phyloP scores from a whole-genome alignment of 2,888 invertebrate genomes.

The Hydropsyche betteni region DNA sequence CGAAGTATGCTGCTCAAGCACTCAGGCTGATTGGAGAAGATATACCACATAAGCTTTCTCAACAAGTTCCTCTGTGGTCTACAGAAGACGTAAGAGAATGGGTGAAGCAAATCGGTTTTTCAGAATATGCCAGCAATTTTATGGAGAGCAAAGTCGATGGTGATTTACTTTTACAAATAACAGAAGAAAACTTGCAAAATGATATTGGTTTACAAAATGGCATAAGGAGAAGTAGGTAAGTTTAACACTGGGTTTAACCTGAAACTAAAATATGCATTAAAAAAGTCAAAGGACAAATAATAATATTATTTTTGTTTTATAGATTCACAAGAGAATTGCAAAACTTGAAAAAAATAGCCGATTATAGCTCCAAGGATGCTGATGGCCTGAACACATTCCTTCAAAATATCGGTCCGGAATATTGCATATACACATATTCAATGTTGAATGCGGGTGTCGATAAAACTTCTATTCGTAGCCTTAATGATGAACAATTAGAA shows the following conservation, averaged over 20 bases:
- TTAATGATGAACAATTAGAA: constrained; percentile 91
- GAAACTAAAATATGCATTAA: constrained; percentile 21
- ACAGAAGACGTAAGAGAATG: constrained; percentile 96
- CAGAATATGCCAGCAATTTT: constrained; percentile 84
- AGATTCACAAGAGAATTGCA: constrained; percentile 93
- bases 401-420: constrained; percentile 84
- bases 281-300: too few species aligned
- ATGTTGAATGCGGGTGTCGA: constrained; percentile 97
- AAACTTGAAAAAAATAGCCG: constrained; percentile 93
- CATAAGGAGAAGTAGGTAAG: constrained; percentile 85
- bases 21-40: constrained; percentile 93
- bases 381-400: constrained; percentile 90
- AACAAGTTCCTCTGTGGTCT: constrained; percentile 98
- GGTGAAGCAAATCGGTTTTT: constrained; percentile 98
- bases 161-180: constrained; percentile 90
- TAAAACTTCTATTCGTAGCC: constrained; percentile 82
- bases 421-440: constrained; percentile 95
- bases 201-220: constrained; percentile 95
- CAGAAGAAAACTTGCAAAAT: constrained; percentile 89
- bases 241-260: not conserved
- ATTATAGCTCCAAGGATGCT: constrained; percentile 93
- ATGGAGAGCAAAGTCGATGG: constrained; percentile 95
- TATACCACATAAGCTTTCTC: constrained; percentile 96
- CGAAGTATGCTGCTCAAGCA: constrained; percentile 95
- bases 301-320: constrained; percentile 17